phyloP scores from a whole-genome alignment of 2,888 invertebrate species.

The Trichogramma evanescens region DNA sequence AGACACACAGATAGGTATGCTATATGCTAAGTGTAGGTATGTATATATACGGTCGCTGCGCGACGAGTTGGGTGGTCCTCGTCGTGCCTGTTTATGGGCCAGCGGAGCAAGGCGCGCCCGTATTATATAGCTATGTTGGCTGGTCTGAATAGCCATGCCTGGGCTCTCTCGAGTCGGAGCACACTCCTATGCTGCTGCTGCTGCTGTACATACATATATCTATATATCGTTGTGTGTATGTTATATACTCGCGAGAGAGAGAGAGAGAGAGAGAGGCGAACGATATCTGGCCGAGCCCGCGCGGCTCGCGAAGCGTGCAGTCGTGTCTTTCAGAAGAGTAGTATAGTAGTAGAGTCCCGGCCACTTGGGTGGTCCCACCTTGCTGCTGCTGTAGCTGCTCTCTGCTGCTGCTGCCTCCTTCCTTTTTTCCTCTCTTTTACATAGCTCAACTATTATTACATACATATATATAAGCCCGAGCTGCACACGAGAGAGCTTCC shows the following conservation, averaged over 20 bases:
- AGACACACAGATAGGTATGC: background rate
- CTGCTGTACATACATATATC: conserved; percentile 13
- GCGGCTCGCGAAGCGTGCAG: background rate
- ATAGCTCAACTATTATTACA: no score
- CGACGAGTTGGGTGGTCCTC: conserved; percentile 43
- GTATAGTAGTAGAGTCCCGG: no score
- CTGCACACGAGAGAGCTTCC: no score
- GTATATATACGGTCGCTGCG: conserved; percentile 26
- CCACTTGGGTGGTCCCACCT: no score
- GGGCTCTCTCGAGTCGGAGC: conserved; percentile 5
- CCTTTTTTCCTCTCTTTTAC: no score
- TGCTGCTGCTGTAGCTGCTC: no score
- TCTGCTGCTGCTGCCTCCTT: no score
- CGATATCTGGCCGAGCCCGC: no score
- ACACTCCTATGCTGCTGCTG: background rate
- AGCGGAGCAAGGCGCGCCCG: conserved; percentile 31
- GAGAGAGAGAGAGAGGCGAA: no score
- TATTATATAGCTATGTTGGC: conserved; percentile 8
- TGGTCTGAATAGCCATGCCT: background rate
- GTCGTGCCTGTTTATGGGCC: conserved; percentile 44
- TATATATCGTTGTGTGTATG: background rate
- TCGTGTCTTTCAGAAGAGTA: background rate
- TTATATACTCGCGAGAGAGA: background rate
- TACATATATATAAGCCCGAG: no score
- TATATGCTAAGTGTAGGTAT: background rate